Conservation (phyloP, 2,888 invertebrate species). For the Cenopis cana region DNA sequence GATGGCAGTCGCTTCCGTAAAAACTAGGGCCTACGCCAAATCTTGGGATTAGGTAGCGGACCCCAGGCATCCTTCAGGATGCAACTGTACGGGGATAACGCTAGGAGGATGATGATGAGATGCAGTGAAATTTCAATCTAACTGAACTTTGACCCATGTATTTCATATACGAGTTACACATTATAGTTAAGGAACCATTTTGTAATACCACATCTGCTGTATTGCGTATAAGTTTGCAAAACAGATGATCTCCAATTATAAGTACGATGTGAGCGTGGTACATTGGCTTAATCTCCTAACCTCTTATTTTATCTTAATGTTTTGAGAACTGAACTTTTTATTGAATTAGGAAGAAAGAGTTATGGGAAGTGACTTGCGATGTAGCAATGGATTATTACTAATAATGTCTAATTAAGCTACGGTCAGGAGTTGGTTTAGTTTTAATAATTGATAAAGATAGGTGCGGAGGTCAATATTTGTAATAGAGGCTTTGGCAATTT, state of each 20-base stretch:
- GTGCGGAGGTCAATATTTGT: not conserved
- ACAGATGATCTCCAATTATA: conserved; percentile 41
- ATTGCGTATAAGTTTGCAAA: conserved; percentile 34
- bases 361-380: not conserved
- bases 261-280: conserved; percentile 1
- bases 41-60: no score
- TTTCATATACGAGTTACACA: conserved; percentile 8
- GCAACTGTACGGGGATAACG: no score
- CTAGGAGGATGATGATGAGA: no score
- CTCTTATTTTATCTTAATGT: not conserved
- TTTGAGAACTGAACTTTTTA: not conserved
- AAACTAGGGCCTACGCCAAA: no score
- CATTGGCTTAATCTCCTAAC: not conserved
- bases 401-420: conserved; percentile 37
- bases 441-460: conserved; percentile 2
- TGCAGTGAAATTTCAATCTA: not conserved
- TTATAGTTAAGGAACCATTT: conserved; percentile 31
- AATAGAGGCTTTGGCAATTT: not conserved
- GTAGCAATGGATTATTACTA: conserved; percentile 26
- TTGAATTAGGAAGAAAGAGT: not conserved
- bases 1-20: no score
- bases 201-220: conserved; percentile 19
- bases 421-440: conserved; percentile 17
- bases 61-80: no score
- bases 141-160: conserved; percentile 31